Base-by-base conservation (phyloP, 2,797 vertebrate species). In the Adelosebastes latens region DNA sequence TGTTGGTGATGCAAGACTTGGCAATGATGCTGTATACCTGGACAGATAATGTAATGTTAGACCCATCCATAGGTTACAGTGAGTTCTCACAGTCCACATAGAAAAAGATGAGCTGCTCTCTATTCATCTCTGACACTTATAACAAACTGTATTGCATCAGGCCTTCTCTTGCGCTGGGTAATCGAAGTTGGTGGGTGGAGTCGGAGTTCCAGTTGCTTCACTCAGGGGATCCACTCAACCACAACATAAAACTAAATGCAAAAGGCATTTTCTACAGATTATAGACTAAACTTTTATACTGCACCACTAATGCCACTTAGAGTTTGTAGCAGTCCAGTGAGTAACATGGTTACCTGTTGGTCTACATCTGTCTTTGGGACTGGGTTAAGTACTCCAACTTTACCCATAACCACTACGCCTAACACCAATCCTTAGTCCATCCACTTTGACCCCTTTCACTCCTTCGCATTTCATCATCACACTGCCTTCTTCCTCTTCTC, bases 141-240 rank as follows among this genome's bases (percentile, higher is more conserved):
- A 68, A n/a, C n/a, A 56, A 7, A n/a, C 11, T 42, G 29, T 67
- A 29, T 36, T 68, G 60, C 53, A 49, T 13, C 65, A 65, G 58
- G 16, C 49, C 70, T 24, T 66, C 52, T 53, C 55, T 32, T 58
- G 52, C 20, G 6, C 52, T 16, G 75, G 16, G 27, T 74, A 79
- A 88, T 77, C 24, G 3, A 73, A 78, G 75, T 39, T 32, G 24
- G 77, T 80, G 75, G 76, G 71, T 69, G 66, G 79, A 81, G 67
- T 18, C 74, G 56, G 46, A 72, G 77, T 55, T 42, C 27, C 72
- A 70, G 77, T 49, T 36, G 32, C 25, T 46, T 77, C 24, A 18
- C 59, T 27, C 18, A n/a, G 42, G 73, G 70, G 59, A 69, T 60
- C 27, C 31, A 34, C 53, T 10, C 39, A 24, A 59, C 58, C 29